Base-by-base conservation (phyloP, 1,140 invertebrate genomes). In the Drosophila bipectinata region DNA sequence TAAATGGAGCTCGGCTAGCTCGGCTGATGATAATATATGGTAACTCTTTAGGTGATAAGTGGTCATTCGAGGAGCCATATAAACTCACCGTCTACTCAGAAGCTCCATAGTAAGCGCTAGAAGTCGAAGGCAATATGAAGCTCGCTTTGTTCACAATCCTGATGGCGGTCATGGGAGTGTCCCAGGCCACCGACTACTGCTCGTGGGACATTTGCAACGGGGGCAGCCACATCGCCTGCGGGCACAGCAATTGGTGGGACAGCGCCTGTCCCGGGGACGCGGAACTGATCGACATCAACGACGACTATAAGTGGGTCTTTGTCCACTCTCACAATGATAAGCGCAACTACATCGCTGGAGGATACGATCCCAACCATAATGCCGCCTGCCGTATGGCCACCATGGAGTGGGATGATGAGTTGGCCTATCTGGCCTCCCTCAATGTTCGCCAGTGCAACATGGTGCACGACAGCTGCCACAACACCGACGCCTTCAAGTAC, bases 391-490 rank as follows among this genome's bases (percentile, higher is more conserved):
- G 79, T 44, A 89, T 87, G 84, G 79, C 76, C 55, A 83, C 79
- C 52, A 89, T 89, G 72, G 54, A 77, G 37, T 90, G 87, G 87
- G 66, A 89, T 32, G 71, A 77, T n/a, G 87, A 90, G 66, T 45
- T 90, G 48, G 80, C 84, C 60, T 63, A 45, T 2, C 10, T 90
- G 28, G 87, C 87, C 15, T 55, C 59, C 12, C 24, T 89, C 4
- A 90, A 90, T 55, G 83, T 87, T 0, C 56, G 62, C 1, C 63
- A 72, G 32, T 90, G 88, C 59, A 30, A 60, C 34, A 84, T 90
- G 73, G 47, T 24, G 7, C 85, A 90, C 61, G 88, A 90, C 10
- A 48, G 66, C 18, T 90, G 85, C 32, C 87, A 67, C 61, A 90
- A 90, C 52, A 90, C 88, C 0, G 63, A 72, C 14, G 51, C 52